Evolutionary conservation across 1,140 invertebrate genomes (phyloP).

Genomic region (Trachymyrmex septentrionalis): DNA sequence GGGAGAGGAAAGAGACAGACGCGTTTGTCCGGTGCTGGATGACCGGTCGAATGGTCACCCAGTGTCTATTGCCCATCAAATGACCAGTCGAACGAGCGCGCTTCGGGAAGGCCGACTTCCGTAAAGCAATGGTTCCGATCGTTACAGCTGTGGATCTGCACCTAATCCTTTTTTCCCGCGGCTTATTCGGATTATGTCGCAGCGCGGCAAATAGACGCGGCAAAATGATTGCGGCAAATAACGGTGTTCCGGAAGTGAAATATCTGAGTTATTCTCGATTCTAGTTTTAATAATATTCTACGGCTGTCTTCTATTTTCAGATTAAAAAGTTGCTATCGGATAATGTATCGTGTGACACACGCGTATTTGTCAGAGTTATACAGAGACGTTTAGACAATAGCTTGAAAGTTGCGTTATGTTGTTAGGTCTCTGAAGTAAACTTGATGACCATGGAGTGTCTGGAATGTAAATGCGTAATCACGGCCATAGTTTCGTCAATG

Average conservation of each 20-base stretch:
- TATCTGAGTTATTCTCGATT: neutral
- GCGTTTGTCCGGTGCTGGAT: slow-evolving; percentile 61
- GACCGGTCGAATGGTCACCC: slow-evolving; percentile 75
- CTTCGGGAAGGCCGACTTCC: slow-evolving; percentile 70
- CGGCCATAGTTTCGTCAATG: slow-evolving; percentile 67
- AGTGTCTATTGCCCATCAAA: slow-evolving; percentile 78
- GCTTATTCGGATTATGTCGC: neutral
- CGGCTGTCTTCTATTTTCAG: neutral
- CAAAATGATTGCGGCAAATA: neutral
- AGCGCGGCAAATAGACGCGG: neutral
- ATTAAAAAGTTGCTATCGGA: neutral
- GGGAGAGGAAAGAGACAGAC: slow-evolving; percentile 42
- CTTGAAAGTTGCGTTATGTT: neutral
- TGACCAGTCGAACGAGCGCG: slow-evolving; percentile 68
- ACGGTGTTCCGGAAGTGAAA: neutral
- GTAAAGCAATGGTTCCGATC: slow-evolving; percentile 65
- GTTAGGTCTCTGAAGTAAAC: neutral
- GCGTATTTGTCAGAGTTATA: neutral
- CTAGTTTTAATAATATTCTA: neutral
- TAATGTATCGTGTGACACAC: neutral
- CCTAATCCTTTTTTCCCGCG: slow-evolving; percentile 16
- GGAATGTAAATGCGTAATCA: slow-evolving; percentile 76
- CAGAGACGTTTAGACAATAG: slow-evolving; percentile 13
- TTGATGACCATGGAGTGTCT: slow-evolving; percentile 53
- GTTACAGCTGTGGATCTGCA: slow-evolving; percentile 33